Evolutionary conservation across 2,888 invertebrate genomes (phyloP).

Genomic region (Dicyrtomina minuta): DNA sequence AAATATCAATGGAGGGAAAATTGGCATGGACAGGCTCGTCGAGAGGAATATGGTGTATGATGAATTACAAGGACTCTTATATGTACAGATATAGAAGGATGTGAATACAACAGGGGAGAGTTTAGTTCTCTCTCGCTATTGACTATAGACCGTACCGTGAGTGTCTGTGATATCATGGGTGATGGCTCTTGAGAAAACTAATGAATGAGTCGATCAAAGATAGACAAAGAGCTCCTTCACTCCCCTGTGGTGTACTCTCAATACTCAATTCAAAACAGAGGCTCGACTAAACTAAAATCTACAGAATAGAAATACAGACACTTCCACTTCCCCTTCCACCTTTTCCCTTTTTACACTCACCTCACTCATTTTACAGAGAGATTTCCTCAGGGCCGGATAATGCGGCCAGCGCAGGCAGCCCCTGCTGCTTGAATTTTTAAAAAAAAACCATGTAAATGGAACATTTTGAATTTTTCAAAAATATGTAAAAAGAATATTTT

Average conservation of each 20-base stretch:
- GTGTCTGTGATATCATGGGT: not conserved
- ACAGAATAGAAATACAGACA: not conserved
- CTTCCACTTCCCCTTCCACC: not conserved
- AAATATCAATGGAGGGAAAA: no score
- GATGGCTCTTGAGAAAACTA: constrained; percentile 12
- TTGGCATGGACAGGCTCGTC: no score
- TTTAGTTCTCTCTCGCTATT: no score
- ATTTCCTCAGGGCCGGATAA: not conserved
- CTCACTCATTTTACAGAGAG: not conserved
- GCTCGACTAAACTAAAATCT: not conserved
- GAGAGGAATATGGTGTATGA: not conserved
- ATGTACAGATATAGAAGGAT: no score
- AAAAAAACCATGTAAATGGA: no score
- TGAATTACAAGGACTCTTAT: not conserved
- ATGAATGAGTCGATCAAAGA: constrained; percentile 25
- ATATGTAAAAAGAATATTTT: no score
- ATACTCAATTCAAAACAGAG: not conserved
- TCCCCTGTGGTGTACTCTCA: not conserved
- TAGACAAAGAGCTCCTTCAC: constrained; percentile 7
- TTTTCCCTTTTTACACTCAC: not conserved
- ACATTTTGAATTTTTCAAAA: no score
- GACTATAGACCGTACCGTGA: no score
- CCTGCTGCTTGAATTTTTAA: no score
- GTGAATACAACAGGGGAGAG: no score
- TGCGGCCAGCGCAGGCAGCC: no score